A percentile compares a stretch with the other conserved stretches of the same genome.
Evolutionary conservation across 2,888 invertebrate genomes (phyloP).

Genomic region (Scotopteryx bipunctaria): DNA sequence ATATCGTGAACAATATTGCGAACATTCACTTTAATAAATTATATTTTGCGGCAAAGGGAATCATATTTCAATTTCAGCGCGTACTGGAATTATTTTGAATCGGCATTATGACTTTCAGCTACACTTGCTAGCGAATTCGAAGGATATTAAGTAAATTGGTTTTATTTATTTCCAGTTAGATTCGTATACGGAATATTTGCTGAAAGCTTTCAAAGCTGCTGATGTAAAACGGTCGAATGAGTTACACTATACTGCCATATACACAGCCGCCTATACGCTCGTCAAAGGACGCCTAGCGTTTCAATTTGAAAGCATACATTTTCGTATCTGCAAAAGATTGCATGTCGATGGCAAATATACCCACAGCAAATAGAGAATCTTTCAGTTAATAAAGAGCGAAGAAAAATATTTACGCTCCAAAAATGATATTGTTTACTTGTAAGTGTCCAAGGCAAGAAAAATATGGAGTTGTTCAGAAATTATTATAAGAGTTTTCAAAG

Average conservation of each 20-base stretch:
- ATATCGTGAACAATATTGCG: conserved; percentile 37
- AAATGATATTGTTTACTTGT: too few species aligned
- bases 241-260: not conserved
- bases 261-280: conserved; percentile 5
- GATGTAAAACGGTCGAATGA: not conserved
- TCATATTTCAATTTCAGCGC: conserved; percentile 25
- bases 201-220: not conserved
- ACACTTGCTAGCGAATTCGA: not conserved
- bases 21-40: conserved; percentile 34
- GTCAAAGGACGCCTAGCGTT: conserved; percentile 13
- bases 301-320: conserved; percentile 12
- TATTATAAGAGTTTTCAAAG: too few species aligned
- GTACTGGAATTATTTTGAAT: conserved; percentile 1
- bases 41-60: conserved; percentile 26
- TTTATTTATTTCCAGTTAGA: not conserved
- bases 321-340: conserved; percentile 8
- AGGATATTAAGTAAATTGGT: conserved; percentile 5
- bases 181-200: not conserved
- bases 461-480: too few species aligned
- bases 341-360: not conserved
- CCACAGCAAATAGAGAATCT: too few species aligned
- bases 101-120: conserved; percentile 1
- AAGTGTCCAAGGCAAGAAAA: too few species aligned
- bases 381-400: not conserved
- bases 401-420: too few species aligned